Percentiles rank a stretch among this genome's conserved stretches.
Evolutionary conservation across 2,888 invertebrate genomes (phyloP).

Genomic region (Morpho achilles): DNA sequence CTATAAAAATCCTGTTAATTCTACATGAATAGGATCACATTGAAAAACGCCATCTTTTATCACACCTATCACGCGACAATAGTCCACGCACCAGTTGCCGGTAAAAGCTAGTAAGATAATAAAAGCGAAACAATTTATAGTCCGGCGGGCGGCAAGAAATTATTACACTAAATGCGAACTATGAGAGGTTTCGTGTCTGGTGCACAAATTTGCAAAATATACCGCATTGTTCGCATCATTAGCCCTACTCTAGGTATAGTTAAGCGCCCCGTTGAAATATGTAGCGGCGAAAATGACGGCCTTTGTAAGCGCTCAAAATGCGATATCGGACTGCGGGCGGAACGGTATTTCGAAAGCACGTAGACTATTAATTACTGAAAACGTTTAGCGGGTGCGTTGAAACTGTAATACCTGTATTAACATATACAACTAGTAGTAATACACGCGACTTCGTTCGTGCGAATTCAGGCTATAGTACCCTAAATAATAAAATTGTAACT

Average conservation of each 20-base stretch:
- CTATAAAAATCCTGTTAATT: no score
- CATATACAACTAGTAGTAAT: neutral
- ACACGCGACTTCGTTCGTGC: no score
- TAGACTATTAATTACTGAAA: slow-evolving; percentile 30
- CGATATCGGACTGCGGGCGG: slow-evolving; percentile 29
- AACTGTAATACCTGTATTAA: slow-evolving; percentile 1
- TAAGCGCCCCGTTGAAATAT: slow-evolving; percentile 34
- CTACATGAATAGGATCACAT: no score
- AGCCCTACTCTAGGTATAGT: slow-evolving; percentile 4
- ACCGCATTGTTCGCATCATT: slow-evolving; percentile 22
- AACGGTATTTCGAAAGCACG: slow-evolving; percentile 26
- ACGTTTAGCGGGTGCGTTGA: slow-evolving; percentile 13
- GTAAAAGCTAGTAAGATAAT: no score
- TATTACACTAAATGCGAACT: slow-evolving; percentile 10
- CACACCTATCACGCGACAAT: no score
- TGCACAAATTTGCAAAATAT: slow-evolving; percentile 13
- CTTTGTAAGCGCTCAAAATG: slow-evolving; percentile 39
- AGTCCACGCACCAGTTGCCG: no score
- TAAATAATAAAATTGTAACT: no score
- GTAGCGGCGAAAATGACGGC: slow-evolving; percentile 30
- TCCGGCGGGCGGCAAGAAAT: neutral
- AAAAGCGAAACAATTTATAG: no score
- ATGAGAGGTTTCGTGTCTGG: slow-evolving; percentile 1
- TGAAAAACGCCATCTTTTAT: no score
- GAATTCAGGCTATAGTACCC: no score